These are phyloP conservation scores for Progne subis DNA, from an alignment of 2,113 vertebrate genomes.

Conservation along the genomic window DNA sequence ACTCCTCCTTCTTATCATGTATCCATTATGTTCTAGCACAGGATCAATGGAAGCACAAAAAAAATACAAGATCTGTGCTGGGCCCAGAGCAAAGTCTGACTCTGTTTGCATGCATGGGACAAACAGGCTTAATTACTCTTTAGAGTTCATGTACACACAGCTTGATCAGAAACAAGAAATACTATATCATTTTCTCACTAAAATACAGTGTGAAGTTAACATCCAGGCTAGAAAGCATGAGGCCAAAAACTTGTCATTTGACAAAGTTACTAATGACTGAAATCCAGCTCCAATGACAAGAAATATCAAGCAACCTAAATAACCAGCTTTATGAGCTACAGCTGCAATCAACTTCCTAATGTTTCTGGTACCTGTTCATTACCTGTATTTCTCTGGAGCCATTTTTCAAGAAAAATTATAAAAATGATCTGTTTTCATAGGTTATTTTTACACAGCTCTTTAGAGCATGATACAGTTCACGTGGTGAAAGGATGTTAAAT, in stretches of 20 bases:
- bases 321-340: not conserved
- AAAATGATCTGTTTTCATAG: slow-evolving; percentile 17
- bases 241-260: not conserved
- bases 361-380: not conserved
- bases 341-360: not conserved
- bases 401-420: slow-evolving; percentile 10
- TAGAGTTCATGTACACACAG: not conserved
- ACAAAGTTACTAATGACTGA: not conserved
- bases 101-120: not conserved
- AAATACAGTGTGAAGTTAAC: not conserved
- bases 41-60: not conserved
- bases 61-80: not conserved
- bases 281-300: not conserved
- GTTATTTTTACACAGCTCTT: slow-evolving; percentile 62
- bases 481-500: slow-evolving; percentile 63
- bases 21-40: not conserved
- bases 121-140: not conserved
- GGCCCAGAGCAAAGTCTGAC: not conserved
- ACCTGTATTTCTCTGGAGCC: not conserved
- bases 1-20: not conserved
- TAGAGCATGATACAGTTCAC: not conserved
- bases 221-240: not conserved
- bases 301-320: not conserved
- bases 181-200: not conserved
- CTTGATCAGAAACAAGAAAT: not conserved